Percentiles rank a stretch among this genome's conserved stretches.
phyloP scores from a whole-genome alignment of 2,888 invertebrate species.

The Latrodectus elegans region DNA sequence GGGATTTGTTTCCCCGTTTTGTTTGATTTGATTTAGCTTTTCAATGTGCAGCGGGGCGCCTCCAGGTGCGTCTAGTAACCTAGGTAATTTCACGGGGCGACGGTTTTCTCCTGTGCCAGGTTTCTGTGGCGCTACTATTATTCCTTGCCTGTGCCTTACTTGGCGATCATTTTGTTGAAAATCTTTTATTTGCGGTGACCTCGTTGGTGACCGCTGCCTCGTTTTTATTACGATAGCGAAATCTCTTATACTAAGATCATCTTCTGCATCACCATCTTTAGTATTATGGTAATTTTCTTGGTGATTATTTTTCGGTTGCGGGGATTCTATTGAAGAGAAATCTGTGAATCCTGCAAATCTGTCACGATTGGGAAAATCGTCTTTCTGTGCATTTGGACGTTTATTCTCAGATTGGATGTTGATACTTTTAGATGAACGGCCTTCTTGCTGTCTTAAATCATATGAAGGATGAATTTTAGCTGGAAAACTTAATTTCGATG shows the following conservation, averaged over 20 bases:
- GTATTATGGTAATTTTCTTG: background rate
- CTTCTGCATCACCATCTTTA: background rate
- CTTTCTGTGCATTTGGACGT: background rate
- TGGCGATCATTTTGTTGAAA: background rate
- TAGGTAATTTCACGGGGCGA: slow-evolving; percentile 10
- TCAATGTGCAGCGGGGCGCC: slow-evolving; percentile 45
- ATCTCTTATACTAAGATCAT: slow-evolving; percentile 25
- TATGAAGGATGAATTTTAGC: background rate
- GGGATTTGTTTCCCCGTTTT: background rate
- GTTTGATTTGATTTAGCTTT: slow-evolving; percentile 22
- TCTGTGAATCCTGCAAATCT: slow-evolving; percentile 56
- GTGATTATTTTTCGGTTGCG: background rate
- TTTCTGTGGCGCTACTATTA: background rate
- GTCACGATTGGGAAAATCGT: slow-evolving; percentile 23
- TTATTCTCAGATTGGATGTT: background rate
- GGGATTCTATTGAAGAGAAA: slow-evolving; percentile 40
- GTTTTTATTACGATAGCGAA: slow-evolving; percentile 59
- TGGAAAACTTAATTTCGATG: background rate
- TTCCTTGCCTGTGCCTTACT: background rate
- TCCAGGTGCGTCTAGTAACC: slow-evolving; percentile 36
- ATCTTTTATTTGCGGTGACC: background rate
- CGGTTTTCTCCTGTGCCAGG: background rate
- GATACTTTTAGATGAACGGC: background rate
- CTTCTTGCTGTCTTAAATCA: background rate
- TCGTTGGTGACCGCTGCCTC: background rate